phyloP scores from a whole-genome alignment of 2,797 vertebrate species.

The Protonibea diacanthus region DNA sequence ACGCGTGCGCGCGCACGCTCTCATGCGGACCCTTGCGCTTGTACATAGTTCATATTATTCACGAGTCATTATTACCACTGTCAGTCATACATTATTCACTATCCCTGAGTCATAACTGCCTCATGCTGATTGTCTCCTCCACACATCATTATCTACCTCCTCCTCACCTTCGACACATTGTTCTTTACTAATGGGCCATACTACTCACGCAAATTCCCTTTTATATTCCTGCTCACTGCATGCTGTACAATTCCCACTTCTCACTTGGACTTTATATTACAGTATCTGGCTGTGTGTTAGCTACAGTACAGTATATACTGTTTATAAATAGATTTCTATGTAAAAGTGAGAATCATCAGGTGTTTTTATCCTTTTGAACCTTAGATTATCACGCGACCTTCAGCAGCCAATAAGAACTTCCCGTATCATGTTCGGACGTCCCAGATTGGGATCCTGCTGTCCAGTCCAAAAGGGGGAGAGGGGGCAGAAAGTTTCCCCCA shows the following conservation, averaged over 20 bases:
- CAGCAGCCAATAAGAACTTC: slow-evolving; percentile 96
- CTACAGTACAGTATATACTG: not conserved
- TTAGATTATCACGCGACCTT: slow-evolving; percentile 93
- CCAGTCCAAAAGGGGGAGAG: slow-evolving; percentile 84
- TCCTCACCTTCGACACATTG: slow-evolving; percentile 62
- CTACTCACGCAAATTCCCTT: slow-evolving; percentile 33
- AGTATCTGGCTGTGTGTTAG: not conserved
- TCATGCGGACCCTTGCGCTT: slow-evolving; percentile 31
- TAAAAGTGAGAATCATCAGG: not conserved
- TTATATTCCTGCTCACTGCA: slow-evolving; percentile 39
- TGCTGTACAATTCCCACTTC: slow-evolving; percentile 10
- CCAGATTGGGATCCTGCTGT: slow-evolving; percentile 91
- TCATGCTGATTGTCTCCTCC: slow-evolving; percentile 68
- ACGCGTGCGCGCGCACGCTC: slow-evolving; percentile 19
- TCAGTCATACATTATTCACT: slow-evolving; percentile 73
- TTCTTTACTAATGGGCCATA: slow-evolving; percentile 60
- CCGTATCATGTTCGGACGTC: slow-evolving; percentile 95
- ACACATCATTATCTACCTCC: slow-evolving; percentile 70
- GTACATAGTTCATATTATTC: slow-evolving; percentile 52
- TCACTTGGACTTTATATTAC: slow-evolving; percentile 6
- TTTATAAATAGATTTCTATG: not conserved
- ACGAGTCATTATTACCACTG: slow-evolving; percentile 55
- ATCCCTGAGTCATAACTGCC: slow-evolving; percentile 57
- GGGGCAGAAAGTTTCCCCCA: slow-evolving; percentile 89
- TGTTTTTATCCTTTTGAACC: not conserved